Percentiles rank a stretch among this genome's conserved stretches.
phyloP scores from a whole-genome alignment of 2,797 vertebrate genomes.

The Aratinga solstitialis region DNA sequence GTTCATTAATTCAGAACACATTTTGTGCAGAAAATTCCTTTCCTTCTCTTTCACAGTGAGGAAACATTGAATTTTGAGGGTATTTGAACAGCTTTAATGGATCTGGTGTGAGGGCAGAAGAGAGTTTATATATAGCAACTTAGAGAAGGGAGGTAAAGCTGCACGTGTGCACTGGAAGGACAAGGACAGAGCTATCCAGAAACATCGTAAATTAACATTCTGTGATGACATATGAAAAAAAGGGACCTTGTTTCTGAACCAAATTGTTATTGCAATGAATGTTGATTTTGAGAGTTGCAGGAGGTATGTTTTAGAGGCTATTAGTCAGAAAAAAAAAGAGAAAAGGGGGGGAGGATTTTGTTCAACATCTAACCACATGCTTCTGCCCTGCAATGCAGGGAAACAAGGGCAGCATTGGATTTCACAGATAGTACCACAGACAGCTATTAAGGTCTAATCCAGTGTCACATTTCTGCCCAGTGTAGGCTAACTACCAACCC shows the following conservation, averaged over 20 bases:
- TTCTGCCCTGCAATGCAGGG: conserved; percentile 48
- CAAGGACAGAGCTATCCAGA: conserved; percentile 42
- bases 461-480: conserved; percentile 78
- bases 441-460: conserved; percentile 79
- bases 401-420: conserved; percentile 68
- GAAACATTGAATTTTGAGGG: background rate
- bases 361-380: conserved; percentile 41
- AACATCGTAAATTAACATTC: conserved; percentile 52
- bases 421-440: conserved; percentile 75
- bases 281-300: conserved; percentile 18
- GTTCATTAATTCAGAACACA: background rate
- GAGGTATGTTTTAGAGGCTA: background rate
- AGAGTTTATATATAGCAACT: conserved; percentile 23
- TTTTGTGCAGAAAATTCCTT: background rate
- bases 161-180: background rate
- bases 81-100: background rate
- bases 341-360: background rate
- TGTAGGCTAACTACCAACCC: conserved; percentile 74
- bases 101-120: background rate
- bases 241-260: background rate
- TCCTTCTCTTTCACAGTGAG: fast-evolving
- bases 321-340: background rate
- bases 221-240: conserved; percentile 29
- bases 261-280: background rate
- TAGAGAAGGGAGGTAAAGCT: conserved; percentile 20